Percentiles rank a stretch among this genome's conserved stretches.
phyloP scores from a whole-genome alignment of 2,113 vertebrate species.

The Tautogolabrus adspersus region DNA sequence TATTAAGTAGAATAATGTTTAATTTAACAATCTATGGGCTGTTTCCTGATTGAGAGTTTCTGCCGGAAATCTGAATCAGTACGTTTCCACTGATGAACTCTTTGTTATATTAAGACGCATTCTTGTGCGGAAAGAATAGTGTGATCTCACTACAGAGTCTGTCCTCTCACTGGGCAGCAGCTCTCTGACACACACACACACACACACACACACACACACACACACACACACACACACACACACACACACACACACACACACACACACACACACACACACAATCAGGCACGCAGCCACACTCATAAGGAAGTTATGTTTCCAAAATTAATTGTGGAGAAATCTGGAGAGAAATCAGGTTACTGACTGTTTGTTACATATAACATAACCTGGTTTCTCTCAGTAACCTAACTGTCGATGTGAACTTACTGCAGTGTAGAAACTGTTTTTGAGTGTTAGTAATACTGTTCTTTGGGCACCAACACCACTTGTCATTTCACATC shows the following conservation, averaged over 20 bases:
- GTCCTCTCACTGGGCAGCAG: slow-evolving; percentile 1
- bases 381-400: background rate
- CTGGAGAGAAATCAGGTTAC: background rate
- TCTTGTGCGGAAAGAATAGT: background rate
- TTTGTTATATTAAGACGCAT: background rate
- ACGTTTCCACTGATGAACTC: background rate
- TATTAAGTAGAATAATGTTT: too few relatives aligned
- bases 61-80: background rate
- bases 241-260: background rate
- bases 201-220: background rate
- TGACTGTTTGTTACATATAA: background rate
- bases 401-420: background rate
- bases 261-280: background rate
- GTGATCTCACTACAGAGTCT: background rate
- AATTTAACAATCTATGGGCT: too few relatives aligned
- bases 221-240: background rate
- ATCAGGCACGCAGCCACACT: too few relatives aligned
- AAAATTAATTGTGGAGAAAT: background rate
- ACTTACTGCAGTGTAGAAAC: background rate
- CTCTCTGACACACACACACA: background rate
- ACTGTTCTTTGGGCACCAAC: background rate
- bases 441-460: background rate
- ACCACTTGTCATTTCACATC: background rate
- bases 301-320: background rate
- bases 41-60: background rate